Base-by-base conservation (phyloP, 35 echinoderm and acorn worm species). In the Strongylocentrotus purpuratus region DNA sequence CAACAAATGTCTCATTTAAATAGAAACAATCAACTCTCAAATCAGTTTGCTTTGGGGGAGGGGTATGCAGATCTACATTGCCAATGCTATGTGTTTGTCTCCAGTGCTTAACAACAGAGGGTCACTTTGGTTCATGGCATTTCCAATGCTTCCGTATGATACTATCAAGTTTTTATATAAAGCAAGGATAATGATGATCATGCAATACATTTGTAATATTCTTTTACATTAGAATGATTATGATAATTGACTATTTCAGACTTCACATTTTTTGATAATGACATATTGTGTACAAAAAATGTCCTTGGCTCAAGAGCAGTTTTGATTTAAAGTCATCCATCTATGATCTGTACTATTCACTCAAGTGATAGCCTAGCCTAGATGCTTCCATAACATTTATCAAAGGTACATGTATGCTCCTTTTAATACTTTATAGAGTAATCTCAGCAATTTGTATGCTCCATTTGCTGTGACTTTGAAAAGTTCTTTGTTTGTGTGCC, bases 1-100 rank as follows among this genome's bases (percentile, higher is more conserved):
- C 65, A 78, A 78, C 65, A 78, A 78, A 78, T 78, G 28, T 78
- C 65, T 78, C 28, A 78, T 78, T 78, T 78, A 78, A 78, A 78
- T 78, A 78, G 65, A 78, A 78, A 78, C 65, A 78, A 78, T 78
- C 65, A 78, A 78, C 65, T 28, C 20, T 78, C 18, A 78, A 59
- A 78, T 78, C 20, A 78, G 20, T 78, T 78, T 78, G 65, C 22
- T n/a, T 28, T n/a, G 28, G 65, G 65, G 65, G 65, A 78, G 65
- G 61, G 65, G 65, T 78, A 12, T 7, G 11, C 52, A 78, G 50
- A 55, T 78, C 15, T 78, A 5, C 1, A 78, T 22, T 78, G 52
- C 17, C 17, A 59, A 78, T n/a, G 25, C 17, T 28, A 7, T 78
- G 65, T 22, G 28, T 78, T 78, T 7, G 65, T n/a, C 4, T 78